These are phyloP conservation scores for Ranitomeya variabilis DNA, from an alignment of 2,113 vertebrate species.

Conservation along the genomic window DNA sequence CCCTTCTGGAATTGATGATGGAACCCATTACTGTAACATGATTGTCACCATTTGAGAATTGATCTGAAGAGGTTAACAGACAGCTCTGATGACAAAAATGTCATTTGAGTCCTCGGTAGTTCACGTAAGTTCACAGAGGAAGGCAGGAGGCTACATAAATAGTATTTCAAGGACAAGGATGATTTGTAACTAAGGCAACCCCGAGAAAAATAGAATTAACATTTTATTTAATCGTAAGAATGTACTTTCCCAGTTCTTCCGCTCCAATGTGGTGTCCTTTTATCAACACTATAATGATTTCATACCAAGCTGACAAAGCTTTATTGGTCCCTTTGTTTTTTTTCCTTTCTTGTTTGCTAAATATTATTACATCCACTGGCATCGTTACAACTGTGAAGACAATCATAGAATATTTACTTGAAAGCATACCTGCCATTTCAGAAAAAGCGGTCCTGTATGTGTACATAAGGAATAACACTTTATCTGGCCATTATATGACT, in stretches of 20 bases:
- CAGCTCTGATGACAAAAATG: background rate
- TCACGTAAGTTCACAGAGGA: background rate
- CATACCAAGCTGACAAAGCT: background rate
- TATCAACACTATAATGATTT: background rate
- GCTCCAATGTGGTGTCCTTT: background rate
- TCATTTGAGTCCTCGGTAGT: slow-evolving; percentile 5
- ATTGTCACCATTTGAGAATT: background rate
- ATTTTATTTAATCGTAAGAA: background rate
- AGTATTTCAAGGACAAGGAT: slow-evolving; percentile 11
- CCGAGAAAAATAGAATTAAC: slow-evolving; percentile 12
- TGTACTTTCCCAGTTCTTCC: background rate
- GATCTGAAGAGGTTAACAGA: background rate
- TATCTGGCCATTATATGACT: too few species aligned
- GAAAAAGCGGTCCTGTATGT: too few species aligned
- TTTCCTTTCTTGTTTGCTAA: background rate
- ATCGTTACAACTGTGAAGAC: background rate
- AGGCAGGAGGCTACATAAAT: slow-evolving; percentile 7
- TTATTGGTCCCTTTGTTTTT: background rate
- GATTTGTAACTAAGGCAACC: slow-evolving; percentile 40
- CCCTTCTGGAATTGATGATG: background rate
- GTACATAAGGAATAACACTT: too few species aligned
- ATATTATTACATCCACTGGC: background rate
- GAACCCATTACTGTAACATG: background rate
- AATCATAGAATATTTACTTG: background rate
- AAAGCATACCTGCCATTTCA: background rate